Percentiles rank a stretch among this genome's conserved stretches.
Evolutionary conservation across 2,797 vertebrate species (phyloP).

Genomic region (Poecilia wingei): DNA sequence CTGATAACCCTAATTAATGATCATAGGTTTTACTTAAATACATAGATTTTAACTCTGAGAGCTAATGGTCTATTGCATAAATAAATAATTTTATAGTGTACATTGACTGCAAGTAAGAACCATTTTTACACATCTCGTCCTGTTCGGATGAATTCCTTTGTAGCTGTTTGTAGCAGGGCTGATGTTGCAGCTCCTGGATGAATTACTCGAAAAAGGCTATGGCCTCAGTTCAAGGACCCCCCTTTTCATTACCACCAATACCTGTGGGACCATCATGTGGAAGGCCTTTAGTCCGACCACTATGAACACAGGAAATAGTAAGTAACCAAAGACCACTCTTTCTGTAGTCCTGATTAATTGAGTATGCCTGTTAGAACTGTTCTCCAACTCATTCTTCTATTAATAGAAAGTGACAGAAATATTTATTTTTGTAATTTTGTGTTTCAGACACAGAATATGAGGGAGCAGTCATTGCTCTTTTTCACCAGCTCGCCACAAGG

Average conservation of each 20-base stretch:
- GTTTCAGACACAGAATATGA: constrained; percentile 94
- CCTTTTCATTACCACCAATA: constrained; percentile 98
- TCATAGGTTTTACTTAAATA: too few species aligned
- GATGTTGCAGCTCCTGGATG: constrained; percentile 95
- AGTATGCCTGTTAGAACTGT: too few species aligned
- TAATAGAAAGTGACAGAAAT: too few species aligned
- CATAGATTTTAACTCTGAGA: too few species aligned
- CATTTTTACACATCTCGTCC: too few species aligned
- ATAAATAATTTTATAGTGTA: too few species aligned
- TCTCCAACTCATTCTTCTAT: background rate
- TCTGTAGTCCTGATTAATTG: background rate
- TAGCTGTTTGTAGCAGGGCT: constrained; percentile 97
- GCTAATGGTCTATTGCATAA: too few species aligned
- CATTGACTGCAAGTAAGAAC: too few species aligned
- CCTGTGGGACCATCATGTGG: constrained; percentile 99
- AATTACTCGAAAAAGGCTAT: constrained; percentile 96
- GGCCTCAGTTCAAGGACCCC: constrained; percentile 97
- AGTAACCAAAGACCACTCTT: background rate
- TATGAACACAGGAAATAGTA: constrained; percentile 97
- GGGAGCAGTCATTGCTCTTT: constrained; percentile 96
- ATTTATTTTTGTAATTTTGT: background rate
- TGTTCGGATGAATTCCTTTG: background rate
- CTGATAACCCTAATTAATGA: too few species aligned
- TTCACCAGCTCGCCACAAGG: constrained; percentile 95
- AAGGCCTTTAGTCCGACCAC: constrained; percentile 98